Evolutionary conservation across 1,140 invertebrate genomes (phyloP).

Genomic region (Hormaphis cornu): DNA sequence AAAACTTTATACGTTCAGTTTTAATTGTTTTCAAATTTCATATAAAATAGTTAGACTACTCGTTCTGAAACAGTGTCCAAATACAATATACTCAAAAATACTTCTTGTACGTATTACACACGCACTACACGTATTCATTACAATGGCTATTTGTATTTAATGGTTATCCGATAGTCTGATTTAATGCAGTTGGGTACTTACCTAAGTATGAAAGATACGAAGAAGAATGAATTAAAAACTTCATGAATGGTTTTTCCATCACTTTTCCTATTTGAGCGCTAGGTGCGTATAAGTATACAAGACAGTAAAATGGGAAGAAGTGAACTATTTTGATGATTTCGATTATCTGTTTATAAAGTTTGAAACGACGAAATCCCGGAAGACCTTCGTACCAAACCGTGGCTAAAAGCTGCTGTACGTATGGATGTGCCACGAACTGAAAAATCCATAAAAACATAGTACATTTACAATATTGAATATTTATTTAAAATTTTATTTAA

Average conservation of each 20-base stretch:
- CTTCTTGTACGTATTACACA: too few relatives aligned
- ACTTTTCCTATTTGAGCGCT: constrained; percentile 63
- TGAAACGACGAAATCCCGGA: constrained; percentile 65
- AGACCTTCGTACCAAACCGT: constrained; percentile 87
- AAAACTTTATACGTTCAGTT: too few relatives aligned
- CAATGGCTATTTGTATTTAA: too few relatives aligned
- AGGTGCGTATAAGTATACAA: constrained; percentile 70
- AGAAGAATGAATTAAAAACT: constrained; percentile 83
- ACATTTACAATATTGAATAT: background rate
- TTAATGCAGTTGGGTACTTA: constrained; percentile 45
- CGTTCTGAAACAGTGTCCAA: too few relatives aligned
- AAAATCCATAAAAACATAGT: constrained; percentile 33
- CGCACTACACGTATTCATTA: too few relatives aligned
- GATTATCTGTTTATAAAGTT: constrained; percentile 49
- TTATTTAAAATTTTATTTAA: too few relatives aligned
- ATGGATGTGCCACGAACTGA: constrained; percentile 86
- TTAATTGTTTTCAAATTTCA: too few relatives aligned
- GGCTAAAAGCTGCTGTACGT: constrained; percentile 82
- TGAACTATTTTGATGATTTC: constrained; percentile 65
- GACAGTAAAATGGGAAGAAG: constrained; percentile 76
- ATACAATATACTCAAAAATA: too few relatives aligned
- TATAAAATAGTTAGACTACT: too few relatives aligned
- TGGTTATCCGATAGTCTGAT: background rate
- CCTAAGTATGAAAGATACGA: constrained; percentile 85
- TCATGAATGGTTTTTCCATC: constrained; percentile 86